Evolutionary conservation across 2,888 invertebrate genomes (phyloP).

Genomic region (Ophion ventricosus): DNA sequence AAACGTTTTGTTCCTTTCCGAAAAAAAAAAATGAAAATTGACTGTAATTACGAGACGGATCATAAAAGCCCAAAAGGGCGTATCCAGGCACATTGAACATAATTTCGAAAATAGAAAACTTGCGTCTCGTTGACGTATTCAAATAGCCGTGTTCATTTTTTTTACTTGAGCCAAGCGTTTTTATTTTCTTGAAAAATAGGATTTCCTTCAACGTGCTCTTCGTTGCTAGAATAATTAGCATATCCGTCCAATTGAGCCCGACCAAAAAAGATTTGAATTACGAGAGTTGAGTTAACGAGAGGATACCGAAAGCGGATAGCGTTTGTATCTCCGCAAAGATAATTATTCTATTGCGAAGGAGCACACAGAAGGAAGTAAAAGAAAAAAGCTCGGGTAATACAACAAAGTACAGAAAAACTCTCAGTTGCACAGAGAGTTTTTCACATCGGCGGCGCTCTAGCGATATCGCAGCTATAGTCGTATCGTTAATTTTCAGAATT

Average conservation of each 20-base stretch:
- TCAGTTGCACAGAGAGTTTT: background rate
- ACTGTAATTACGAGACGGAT: no score
- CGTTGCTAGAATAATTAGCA: background rate
- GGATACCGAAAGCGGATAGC: background rate
- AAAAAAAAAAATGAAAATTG: no score
- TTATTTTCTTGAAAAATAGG: background rate
- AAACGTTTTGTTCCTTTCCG: no score
- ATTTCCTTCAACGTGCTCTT: background rate
- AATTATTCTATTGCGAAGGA: background rate
- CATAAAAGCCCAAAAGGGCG: no score
- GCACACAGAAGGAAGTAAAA: background rate
- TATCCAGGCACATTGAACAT: no score
- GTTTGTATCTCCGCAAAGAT: background rate
- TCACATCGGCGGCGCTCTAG: background rate
- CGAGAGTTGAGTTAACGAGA: slow-evolving; percentile 12
- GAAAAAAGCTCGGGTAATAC: background rate
- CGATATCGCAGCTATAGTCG: slow-evolving; percentile 29
- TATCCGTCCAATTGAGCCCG: background rate
- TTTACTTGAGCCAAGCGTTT: no score
- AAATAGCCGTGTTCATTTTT: no score
- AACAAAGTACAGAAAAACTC: slow-evolving; percentile 1
- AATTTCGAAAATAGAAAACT: no score
- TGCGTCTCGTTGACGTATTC: no score
- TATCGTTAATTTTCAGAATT: slow-evolving; percentile 56
- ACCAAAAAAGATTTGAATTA: background rate